Evolutionary conservation across 2,113 vertebrate species (phyloP), one percentile per base, ranked within the genome.

Genomic region (Xiphorhynchus elegans): DNA sequence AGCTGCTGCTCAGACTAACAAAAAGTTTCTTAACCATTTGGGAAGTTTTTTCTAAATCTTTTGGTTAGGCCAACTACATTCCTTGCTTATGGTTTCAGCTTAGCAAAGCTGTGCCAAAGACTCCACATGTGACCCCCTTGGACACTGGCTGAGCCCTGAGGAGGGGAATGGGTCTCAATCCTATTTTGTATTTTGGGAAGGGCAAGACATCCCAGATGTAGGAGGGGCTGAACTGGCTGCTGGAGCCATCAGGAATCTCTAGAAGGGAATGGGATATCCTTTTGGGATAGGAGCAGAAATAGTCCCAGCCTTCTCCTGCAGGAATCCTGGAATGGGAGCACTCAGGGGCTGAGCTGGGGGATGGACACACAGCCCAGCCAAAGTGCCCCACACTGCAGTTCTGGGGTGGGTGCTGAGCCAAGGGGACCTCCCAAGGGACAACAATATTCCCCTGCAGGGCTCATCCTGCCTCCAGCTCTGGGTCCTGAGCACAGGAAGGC

Each of bases 121-220:
- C 4, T 78, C 73, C 17, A 25, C 15, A 28, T 21, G 46, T 46
- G 5, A 40, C 33, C 28, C 3, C 46, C 8, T 9, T 17, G 47
- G 46, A 47, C 46, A 33, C 6, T 55, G 23, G 28, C 47, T n/a
- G 39, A 37, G 59, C 35, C 18, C 40, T 35, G 50, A 66, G 50
- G 11, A 4, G 1, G 13, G 11, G 17, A 77, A 53, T 0, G 0
- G 20, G 9, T 1, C 59, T 24, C 59, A 60, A 2, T 3, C 4
- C 7, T 33, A 1, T 40, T 77, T 37, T 1, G 0, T 17, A 25
- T 59, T 42, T 60, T 53, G 53, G 18, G 23, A 8, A 46, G 14
- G 59, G 17, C 31, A 42, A 42, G 42, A 10, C 14, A 62, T 19
- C 11, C 17, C 37, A 33, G 37, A 10, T 4, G 29, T 40, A 72